Percentiles rank a stretch among this genome's conserved stretches.
Conservation (phyloP, 2,888 invertebrate species). For the Tipula confusa region DNA sequence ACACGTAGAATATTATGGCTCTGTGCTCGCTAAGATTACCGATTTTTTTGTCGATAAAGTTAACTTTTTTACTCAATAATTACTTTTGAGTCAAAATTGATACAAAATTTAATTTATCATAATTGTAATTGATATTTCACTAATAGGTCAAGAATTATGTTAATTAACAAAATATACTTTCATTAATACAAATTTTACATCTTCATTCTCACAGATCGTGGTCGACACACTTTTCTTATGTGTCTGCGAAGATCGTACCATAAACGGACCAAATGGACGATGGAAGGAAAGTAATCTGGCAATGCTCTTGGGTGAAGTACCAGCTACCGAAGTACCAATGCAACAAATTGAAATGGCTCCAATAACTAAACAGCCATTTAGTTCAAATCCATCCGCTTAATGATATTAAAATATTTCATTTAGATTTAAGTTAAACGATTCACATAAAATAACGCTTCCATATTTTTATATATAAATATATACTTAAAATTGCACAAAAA, state of each 20-base stretch:
- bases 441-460: background rate
- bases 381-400: conserved; percentile 35
- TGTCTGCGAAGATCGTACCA: conserved; percentile 86
- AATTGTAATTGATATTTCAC: no score
- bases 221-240: conserved; percentile 91
- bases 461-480: background rate
- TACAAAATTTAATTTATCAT: no score
- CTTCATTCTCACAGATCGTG: conserved; percentile 70
- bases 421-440: background rate
- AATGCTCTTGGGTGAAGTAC: conserved; percentile 53
- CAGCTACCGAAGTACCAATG: conserved; percentile 44
- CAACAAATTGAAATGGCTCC: conserved; percentile 50
- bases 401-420: background rate
- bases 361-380: conserved; percentile 49
- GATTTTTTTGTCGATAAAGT: no score
- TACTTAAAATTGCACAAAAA: background rate
- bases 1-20: no score
- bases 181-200: no score
- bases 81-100: no score
- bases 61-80: no score
- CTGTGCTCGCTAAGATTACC: no score
- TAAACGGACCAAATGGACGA: conserved; percentile 68
- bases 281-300: conserved; percentile 59
- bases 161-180: no score
- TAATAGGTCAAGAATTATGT: no score